Percentiles rank a stretch among this genome's conserved stretches.
Conservation (phyloP, 2,888 invertebrate genomes). For the Agrypnus murinus region DNA sequence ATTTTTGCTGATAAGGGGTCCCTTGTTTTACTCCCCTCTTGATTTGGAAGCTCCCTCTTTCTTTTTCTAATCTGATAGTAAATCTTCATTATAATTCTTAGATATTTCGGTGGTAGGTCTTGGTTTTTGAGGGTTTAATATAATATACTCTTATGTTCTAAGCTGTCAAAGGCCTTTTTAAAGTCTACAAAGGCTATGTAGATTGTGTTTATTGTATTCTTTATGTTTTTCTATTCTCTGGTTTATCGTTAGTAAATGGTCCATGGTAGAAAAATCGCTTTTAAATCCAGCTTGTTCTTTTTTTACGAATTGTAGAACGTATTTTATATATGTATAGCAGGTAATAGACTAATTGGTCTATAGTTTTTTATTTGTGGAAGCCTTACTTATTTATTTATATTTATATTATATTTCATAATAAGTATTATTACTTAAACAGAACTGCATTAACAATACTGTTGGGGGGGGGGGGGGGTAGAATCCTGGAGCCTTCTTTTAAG, state of each 20-base stretch:
- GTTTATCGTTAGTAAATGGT: slow-evolving; percentile 2
- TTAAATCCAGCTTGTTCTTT: slow-evolving; percentile 11
- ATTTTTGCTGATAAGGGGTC: background rate
- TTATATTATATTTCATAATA: too few species aligned
- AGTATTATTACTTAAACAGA: too few species aligned
- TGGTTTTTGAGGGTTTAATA: background rate
- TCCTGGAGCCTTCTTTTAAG: too few species aligned
- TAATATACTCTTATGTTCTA: slow-evolving; percentile 3
- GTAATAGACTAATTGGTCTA: slow-evolving; percentile 13
- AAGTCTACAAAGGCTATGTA: slow-evolving; percentile 7
- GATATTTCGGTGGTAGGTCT: background rate
- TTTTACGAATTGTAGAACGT: background rate
- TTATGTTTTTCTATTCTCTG: slow-evolving; percentile 2
- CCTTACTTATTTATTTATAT: too few species aligned
- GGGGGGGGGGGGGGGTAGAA: too few species aligned
- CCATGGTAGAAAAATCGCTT: slow-evolving; percentile 7
- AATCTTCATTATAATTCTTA: too few species aligned
- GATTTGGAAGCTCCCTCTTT: background rate
- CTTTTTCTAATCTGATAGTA: too few species aligned
- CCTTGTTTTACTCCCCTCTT: slow-evolving; percentile 6
- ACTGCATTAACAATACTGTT: too few species aligned
- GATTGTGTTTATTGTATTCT: slow-evolving; percentile 12
- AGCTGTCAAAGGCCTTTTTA: slow-evolving; percentile 18
- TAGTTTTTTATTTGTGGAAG: slow-evolving; percentile 10
- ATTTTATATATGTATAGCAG: background rate